Evolutionary conservation across 2,888 invertebrate species (phyloP).

Genomic region (Drosophila diplacantha): DNA sequence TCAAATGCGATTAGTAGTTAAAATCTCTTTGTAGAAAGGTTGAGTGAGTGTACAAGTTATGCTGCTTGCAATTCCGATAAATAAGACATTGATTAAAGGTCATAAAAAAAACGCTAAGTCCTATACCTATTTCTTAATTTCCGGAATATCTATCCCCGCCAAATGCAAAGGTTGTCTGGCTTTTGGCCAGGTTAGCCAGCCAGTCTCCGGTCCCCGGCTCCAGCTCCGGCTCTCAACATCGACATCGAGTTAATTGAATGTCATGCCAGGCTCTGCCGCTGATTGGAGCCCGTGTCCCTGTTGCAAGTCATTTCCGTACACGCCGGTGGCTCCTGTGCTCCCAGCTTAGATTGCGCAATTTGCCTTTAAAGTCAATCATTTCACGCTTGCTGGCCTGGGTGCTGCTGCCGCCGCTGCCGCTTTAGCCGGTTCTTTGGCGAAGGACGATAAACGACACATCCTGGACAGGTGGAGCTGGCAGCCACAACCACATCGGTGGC

Average conservation of each 20-base stretch:
- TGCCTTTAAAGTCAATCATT: slow-evolving; percentile 67
- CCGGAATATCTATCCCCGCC: slow-evolving; percentile 20
- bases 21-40: too few species aligned
- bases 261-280: slow-evolving; percentile 31
- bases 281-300: slow-evolving; percentile 15
- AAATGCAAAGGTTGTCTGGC: slow-evolving; percentile 52
- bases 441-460: slow-evolving; percentile 27
- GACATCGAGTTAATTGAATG: slow-evolving; percentile 62
- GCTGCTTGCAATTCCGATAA: too few species aligned
- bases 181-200: slow-evolving; percentile 26
- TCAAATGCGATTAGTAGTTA: too few species aligned
- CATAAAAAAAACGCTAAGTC: background rate
- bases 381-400: slow-evolving; percentile 29
- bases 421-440: background rate
- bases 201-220: background rate
- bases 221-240: background rate
- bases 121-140: slow-evolving; percentile 11
- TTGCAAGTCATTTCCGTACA: slow-evolving; percentile 36
- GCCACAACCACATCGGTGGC: slow-evolving; percentile 27
- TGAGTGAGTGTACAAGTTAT: too few species aligned
- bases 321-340: background rate
- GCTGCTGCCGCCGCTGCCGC: background rate
- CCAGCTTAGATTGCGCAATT: slow-evolving; percentile 48
- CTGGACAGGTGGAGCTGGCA: slow-evolving; percentile 14
- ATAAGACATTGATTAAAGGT: background rate